Percentiles rank a stretch among this genome's conserved stretches.
phyloP scores from a whole-genome alignment of 2,113 vertebrate species.

The Blennius ocellaris region DNA sequence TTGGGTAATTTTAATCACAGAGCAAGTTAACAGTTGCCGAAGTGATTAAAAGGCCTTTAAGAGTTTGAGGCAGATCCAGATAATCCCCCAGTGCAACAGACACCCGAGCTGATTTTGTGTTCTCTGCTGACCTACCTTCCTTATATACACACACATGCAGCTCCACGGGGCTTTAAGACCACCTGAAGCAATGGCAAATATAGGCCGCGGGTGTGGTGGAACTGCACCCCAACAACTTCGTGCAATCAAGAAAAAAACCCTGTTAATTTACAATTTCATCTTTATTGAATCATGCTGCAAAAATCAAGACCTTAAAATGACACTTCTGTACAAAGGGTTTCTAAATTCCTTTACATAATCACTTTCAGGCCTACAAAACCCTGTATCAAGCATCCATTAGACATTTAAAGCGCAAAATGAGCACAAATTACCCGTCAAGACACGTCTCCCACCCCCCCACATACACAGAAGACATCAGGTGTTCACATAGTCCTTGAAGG shows the following conservation, averaged over 20 bases:
- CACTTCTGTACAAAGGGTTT: conserved; percentile 4
- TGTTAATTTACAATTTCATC: background rate
- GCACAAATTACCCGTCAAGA: background rate
- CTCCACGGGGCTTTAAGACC: background rate
- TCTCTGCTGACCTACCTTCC: background rate
- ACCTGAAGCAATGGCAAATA: background rate
- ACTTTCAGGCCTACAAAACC: background rate
- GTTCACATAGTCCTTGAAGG: background rate
- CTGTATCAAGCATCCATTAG: background rate
- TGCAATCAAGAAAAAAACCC: background rate
- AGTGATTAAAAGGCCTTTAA: background rate
- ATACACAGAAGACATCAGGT: background rate
- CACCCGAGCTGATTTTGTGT: background rate
- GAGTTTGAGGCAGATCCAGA: background rate
- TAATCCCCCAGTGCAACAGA: background rate
- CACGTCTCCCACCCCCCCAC: too few relatives aligned
- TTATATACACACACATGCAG: background rate
- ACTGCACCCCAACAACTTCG: background rate
- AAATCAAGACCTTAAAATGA: conserved; percentile 28
- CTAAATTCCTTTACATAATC: conserved; percentile 9
- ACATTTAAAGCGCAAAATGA: background rate
- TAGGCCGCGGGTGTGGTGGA: background rate
- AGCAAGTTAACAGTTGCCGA: too few relatives aligned
- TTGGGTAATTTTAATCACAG: too few relatives aligned
- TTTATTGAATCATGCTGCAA: conserved; percentile 60